phyloP scores from a whole-genome alignment of 2,797 vertebrate genomes.

The Lithobates sylvaticus region DNA sequence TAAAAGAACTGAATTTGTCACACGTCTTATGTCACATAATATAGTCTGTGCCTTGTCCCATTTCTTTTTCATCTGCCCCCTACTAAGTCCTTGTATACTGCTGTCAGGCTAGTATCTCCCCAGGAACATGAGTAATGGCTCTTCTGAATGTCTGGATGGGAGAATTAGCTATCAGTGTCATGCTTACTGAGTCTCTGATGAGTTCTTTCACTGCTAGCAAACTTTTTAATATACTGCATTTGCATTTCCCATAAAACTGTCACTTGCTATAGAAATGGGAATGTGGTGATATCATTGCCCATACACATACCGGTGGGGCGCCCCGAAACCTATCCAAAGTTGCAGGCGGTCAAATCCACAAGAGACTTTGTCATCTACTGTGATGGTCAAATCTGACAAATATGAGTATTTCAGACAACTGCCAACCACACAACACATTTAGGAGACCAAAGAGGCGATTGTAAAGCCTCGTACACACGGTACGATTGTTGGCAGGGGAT shows the following conservation, averaged over 20 bases:
- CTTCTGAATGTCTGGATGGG: conserved; percentile 2
- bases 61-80: conserved; percentile 23
- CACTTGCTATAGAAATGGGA: neutral
- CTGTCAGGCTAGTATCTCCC: conserved; percentile 17
- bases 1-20: conserved; percentile 16
- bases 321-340: neutral
- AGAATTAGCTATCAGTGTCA: conserved; percentile 25
- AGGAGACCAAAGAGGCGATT: no score
- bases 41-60: neutral
- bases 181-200: neutral
- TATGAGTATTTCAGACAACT: no score
- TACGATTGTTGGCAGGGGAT: no score
- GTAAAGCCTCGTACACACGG: no score
- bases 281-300: neutral
- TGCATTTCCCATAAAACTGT: neutral
- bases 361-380: neutral
- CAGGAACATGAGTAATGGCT: conserved; percentile 10
- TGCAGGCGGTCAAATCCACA: no score
- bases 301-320: neutral
- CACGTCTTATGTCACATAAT: conserved; percentile 7
- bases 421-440: no score
- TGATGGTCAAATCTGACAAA: no score
- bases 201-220: conserved; percentile 5
- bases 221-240: neutral
- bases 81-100: conserved; percentile 26